These are phyloP conservation scores for Nyctereutes procyonoides DNA, from an alignment of 2,113 vertebrate genomes.

Conservation along the genomic window DNA sequence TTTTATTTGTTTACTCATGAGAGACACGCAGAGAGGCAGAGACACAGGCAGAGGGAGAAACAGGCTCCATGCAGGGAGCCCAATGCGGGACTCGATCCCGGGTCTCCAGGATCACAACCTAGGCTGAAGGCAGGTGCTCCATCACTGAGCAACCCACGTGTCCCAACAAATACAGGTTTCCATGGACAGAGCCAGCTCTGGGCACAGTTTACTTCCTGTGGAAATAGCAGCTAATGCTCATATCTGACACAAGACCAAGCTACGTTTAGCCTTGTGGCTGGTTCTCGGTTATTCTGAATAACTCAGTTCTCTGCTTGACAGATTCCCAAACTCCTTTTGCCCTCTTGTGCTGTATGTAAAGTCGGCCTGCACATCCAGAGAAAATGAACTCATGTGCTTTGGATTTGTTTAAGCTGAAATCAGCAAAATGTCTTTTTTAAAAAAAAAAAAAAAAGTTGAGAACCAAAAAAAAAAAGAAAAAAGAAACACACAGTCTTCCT, in stretches of 20 bases:
- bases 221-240: not conserved
- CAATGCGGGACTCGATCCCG: too few relatives aligned
- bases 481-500: not conserved
- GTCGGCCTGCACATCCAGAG: not conserved
- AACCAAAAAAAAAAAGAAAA: not conserved
- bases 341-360: not conserved
- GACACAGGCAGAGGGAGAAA: too few relatives aligned
- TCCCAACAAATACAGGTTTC: not conserved
- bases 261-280: conserved; percentile 3
- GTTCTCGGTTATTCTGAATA: not conserved
- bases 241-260: not conserved
- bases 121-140: too few relatives aligned
- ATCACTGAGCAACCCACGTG: too few relatives aligned
- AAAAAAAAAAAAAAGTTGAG: not conserved
- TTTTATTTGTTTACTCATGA: too few relatives aligned
- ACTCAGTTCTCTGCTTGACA: not conserved
- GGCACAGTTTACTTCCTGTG: not conserved
- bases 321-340: conserved; percentile 31
- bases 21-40: too few relatives aligned
- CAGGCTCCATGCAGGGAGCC: too few relatives aligned
- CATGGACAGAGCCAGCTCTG: not conserved
- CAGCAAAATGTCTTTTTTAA: conserved; percentile 32
- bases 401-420: conserved; percentile 23
- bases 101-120: too few relatives aligned
- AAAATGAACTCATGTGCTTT: not conserved